These are phyloP conservation scores for Eumerus sabulonum DNA, from an alignment of 2,888 invertebrate species.

Conservation along the genomic window DNA sequence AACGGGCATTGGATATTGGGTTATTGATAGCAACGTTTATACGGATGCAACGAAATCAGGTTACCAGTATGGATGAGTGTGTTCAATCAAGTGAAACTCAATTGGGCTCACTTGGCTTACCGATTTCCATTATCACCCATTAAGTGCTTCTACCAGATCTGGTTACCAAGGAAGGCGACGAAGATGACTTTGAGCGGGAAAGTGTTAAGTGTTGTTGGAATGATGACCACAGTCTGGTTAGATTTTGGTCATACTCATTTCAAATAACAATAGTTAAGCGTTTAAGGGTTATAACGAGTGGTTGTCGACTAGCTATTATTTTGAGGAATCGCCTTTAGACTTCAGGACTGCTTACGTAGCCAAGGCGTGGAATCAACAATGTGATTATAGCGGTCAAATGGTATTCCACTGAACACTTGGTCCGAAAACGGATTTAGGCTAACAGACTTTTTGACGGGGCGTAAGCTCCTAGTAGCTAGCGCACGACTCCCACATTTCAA, in stretches of 20 bases:
- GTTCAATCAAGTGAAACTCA: conserved; percentile 12
- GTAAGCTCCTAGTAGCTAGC: no score
- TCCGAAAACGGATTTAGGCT: no score
- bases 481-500: no score
- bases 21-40: background rate
- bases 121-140: conserved; percentile 26
- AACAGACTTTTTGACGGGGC: no score
- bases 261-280: background rate
- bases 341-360: no score
- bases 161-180: conserved; percentile 2
- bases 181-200: background rate
- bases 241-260: background rate
- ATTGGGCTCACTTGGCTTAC: conserved; percentile 17
- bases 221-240: background rate
- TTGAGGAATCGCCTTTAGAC: no score
- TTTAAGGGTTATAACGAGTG: no score
- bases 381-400: no score
- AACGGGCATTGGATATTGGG: no score
- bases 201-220: background rate
- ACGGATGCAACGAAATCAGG: conserved; percentile 21
- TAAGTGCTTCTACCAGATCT: background rate
- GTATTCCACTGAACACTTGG: no score
- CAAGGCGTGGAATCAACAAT: no score
- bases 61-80: conserved; percentile 29
- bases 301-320: no score